Conservation (phyloP, 2,797 vertebrate species). For the Dryobates pubescens region DNA sequence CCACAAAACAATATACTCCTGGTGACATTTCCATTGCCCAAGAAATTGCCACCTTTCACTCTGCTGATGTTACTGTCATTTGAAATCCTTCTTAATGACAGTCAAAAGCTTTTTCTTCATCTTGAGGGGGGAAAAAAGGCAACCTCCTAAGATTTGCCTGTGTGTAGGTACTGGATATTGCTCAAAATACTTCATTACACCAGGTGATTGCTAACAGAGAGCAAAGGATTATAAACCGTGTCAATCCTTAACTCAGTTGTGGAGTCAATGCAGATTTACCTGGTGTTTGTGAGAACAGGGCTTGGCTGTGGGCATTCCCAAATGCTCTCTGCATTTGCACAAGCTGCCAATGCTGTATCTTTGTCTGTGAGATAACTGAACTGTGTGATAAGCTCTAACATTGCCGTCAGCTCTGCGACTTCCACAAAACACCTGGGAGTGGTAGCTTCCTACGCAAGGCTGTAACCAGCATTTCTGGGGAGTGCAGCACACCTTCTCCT, state of each 20-base stretch:
- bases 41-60: not conserved
- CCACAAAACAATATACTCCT: not conserved
- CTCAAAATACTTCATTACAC: not conserved
- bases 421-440: not conserved
- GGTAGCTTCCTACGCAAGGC: not conserved
- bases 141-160: not conserved
- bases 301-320: not conserved
- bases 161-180: not conserved
- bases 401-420: accelerated
- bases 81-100: not conserved
- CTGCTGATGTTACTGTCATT: not conserved
- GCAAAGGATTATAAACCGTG: not conserved
- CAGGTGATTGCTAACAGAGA: not conserved
- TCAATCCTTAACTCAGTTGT: not conserved
- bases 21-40: not conserved
- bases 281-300: not conserved
- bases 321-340: not conserved
- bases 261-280: not conserved
- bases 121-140: not conserved
- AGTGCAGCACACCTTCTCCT: not conserved
- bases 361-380: not conserved
- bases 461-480: not conserved
- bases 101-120: not conserved
- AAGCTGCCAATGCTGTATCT: not conserved
- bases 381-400: not conserved